These are phyloP conservation scores for Epizoanthus rinbou DNA, from an alignment of 92 coral and sea anemone species.

Conservation along the genomic window DNA sequence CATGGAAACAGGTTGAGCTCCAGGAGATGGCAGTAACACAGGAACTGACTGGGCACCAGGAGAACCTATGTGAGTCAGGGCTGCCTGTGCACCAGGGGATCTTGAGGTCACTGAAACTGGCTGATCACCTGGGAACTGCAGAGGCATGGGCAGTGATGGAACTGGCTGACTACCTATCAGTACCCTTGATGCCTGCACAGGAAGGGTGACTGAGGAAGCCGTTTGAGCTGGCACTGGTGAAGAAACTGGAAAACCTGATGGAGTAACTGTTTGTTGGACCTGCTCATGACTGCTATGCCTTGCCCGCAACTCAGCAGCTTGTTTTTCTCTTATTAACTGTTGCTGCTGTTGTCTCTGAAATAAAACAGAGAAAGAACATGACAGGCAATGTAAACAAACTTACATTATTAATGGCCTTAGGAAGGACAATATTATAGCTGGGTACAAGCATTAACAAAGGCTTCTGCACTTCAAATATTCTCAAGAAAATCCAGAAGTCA, in stretches of 20 bases:
- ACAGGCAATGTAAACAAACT: too few relatives aligned
- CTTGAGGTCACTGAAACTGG: neutral
- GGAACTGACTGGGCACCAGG: neutral
- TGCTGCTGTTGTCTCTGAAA: neutral
- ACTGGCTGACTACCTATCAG: neutral
- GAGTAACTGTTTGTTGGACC: neutral
- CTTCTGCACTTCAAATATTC: too few relatives aligned
- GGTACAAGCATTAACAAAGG: too few relatives aligned
- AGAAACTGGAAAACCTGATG: neutral
- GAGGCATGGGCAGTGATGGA: neutral
- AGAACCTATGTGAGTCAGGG: neutral
- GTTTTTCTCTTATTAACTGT: neutral
- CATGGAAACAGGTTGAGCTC: constrained; percentile 8
- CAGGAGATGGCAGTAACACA: neutral
- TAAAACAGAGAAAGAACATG: neutral
- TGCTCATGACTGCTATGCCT: constrained; percentile 6
- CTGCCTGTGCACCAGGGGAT: constrained; percentile 10
- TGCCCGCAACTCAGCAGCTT: neutral
- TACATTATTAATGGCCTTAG: too few relatives aligned
- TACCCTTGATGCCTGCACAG: constrained; percentile 13
- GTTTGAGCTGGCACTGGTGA: constrained; percentile 4
- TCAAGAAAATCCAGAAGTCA: too few relatives aligned
- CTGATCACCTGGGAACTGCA: constrained; percentile 1
- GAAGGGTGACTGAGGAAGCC: neutral
- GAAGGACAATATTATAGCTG: too few relatives aligned